Percentiles rank a stretch among this genome's conserved stretches.
Conservation (phyloP, 2,113 vertebrate genomes). For the Laticauda colubrina region DNA sequence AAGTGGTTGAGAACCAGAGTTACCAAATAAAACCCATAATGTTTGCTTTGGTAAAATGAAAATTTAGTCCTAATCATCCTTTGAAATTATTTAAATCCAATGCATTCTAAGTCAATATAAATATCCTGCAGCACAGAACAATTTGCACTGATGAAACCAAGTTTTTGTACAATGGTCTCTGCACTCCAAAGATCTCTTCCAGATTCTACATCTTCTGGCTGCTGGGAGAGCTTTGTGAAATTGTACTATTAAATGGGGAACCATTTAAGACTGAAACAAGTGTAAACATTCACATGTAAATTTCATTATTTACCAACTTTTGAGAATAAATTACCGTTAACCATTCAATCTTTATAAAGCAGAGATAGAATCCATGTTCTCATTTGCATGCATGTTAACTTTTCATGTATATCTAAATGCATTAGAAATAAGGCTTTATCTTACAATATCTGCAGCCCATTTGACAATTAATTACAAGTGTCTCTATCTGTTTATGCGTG, state of each 20-base stretch:
- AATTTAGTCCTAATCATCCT: not conserved
- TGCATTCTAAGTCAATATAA: not conserved
- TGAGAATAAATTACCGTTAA: not conserved
- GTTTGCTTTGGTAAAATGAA: not conserved
- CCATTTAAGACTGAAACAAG: not conserved
- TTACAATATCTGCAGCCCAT: conserved; percentile 43
- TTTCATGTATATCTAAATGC: not conserved
- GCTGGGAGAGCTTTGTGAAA: not conserved
- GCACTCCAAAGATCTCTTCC: not conserved
- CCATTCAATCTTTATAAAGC: not conserved
- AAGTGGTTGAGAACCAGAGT: not conserved
- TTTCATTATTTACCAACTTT: not conserved
- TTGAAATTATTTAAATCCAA: not conserved
- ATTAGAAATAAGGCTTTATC: not conserved
- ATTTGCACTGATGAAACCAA: not conserved
- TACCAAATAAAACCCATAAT: not conserved
- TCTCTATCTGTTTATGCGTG: conserved; percentile 15
- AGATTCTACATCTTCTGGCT: not conserved
- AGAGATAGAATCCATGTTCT: not conserved
- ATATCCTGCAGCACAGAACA: not conserved
- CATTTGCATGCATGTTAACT: not conserved
- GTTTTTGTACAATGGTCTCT: not conserved
- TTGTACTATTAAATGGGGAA: not conserved
- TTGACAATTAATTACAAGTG: conserved; percentile 41
- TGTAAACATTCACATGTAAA: not conserved